Evolutionary conservation across 2,113 vertebrate genomes (phyloP).

Genomic region (Tyrannus savana): DNA sequence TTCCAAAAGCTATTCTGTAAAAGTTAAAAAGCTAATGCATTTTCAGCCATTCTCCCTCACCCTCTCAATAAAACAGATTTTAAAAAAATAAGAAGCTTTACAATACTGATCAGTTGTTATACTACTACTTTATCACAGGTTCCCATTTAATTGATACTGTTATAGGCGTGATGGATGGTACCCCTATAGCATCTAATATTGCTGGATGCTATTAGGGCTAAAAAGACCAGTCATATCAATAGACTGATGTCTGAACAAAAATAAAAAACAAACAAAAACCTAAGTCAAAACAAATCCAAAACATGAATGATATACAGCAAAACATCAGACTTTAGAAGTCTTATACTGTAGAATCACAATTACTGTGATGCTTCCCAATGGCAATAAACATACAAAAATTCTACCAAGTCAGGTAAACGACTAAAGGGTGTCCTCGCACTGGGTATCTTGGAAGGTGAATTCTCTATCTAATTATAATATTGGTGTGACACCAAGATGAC

Average conservation of each 20-base stretch:
- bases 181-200: background rate
- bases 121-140: conserved; percentile 27
- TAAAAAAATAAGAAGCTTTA: conserved; percentile 58
- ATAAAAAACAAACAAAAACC: background rate
- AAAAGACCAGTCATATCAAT: background rate
- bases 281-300: background rate
- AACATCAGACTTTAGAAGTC: background rate
- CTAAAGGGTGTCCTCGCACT: background rate
- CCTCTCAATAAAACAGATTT: conserved; percentile 56
- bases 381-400: background rate
- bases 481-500: background rate
- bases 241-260: background rate
- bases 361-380: conserved; percentile 2
- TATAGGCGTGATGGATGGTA: background rate
- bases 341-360: background rate
- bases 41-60: conserved; percentile 41
- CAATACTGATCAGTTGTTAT: conserved; percentile 57
- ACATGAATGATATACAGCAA: background rate
- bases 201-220: background rate
- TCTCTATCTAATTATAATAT: background rate
- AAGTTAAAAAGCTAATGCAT: conserved; percentile 55
- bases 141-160: background rate
- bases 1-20: conserved; percentile 57
- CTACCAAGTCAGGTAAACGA: background rate
- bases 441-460: background rate